A percentile compares a stretch with the other conserved stretches of the same genome.
These are phyloP conservation scores for Heliocidaris erythrogramma DNA, from an alignment of 35 echinoderm and acorn worm species.

Conservation along the genomic window DNA sequence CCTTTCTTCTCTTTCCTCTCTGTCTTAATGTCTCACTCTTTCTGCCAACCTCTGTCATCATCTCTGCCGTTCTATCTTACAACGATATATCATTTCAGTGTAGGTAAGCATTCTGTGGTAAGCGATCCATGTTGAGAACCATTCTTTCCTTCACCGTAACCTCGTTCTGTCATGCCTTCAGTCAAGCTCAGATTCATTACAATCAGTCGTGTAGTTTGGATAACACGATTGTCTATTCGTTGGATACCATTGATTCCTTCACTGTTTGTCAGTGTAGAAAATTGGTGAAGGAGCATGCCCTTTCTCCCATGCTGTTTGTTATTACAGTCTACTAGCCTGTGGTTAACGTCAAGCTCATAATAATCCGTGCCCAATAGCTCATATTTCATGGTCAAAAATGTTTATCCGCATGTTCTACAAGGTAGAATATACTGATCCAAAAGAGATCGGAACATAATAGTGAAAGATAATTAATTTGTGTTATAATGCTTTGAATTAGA, in stretches of 20 bases:
- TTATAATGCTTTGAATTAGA: no score
- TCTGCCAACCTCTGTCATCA: not conserved
- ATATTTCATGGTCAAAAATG: no score
- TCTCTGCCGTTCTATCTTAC: not conserved
- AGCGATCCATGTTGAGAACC: not conserved
- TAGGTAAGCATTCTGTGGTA: not conserved
- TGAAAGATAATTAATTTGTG: no score
- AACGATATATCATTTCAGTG: not conserved
- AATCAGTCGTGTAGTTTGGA: constrained; percentile 3
- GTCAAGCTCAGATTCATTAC: not conserved
- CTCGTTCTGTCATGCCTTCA: not conserved
- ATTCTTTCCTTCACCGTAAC: not conserved
- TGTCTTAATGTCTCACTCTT: not conserved
- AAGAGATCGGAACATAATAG: no score
- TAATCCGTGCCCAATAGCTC: no score
- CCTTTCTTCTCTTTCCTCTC: not conserved
- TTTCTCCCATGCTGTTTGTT: not conserved
- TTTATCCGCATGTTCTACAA: no score
- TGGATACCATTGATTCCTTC: not conserved
- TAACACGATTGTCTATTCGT: not conserved
- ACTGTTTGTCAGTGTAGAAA: not conserved
- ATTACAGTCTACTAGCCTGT: not conserved
- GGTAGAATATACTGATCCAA: no score
- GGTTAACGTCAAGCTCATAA: not conserved
- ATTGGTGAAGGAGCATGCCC: constrained; percentile 5